Base-by-base conservation (phyloP, 2,113 vertebrate species). In the Anseranas semipalmata region DNA sequence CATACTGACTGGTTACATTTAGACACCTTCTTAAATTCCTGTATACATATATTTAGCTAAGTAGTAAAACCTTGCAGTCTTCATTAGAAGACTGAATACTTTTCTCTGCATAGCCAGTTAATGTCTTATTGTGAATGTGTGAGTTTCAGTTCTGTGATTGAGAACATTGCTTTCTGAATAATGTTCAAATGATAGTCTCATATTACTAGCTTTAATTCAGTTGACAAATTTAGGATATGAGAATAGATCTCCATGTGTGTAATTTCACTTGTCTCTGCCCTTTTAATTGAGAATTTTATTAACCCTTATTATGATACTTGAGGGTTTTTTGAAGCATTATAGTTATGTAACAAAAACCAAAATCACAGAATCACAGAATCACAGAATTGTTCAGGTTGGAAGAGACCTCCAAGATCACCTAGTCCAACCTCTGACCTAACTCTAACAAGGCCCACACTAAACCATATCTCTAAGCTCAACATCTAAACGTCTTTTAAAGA, bases 11-110 rank as follows among this genome's bases (percentile, higher is more conserved):
- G n/a, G 10, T 91, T 87, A 22, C 10, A 10, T 53, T 71, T 73
- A 68, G 50, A 41, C 8, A n/a, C 20, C 56, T 81, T 55, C 46
- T 46, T 21, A 43, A 79, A 46, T 72, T 91, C 43, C 75, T 66
- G 30, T 37, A 7, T 85, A 8, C 0, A 0, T 15, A 12, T 53
- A 12, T 87, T 87, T 66, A 35, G 37, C 37, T 72, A 10, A 2
- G 1, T 7, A 43, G 43, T 52, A 65, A 60, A 80, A 43, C 5
- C 22, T 82, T 41, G 37, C 32, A 48, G 22, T 53, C 14, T 68
- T 65, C 32, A 33, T 39, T 80, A 60, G 46, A 92, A 59, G 35
- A 28, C 3, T 16, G 18, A 43, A 9, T 83, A 6, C 39, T 70
- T 91, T 71, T 9, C 37, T 72, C 28, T 74, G 32, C 2, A 0